Conservation (phyloP, 2,113 vertebrate genomes). For the Rousettus leschenaultii region DNA sequence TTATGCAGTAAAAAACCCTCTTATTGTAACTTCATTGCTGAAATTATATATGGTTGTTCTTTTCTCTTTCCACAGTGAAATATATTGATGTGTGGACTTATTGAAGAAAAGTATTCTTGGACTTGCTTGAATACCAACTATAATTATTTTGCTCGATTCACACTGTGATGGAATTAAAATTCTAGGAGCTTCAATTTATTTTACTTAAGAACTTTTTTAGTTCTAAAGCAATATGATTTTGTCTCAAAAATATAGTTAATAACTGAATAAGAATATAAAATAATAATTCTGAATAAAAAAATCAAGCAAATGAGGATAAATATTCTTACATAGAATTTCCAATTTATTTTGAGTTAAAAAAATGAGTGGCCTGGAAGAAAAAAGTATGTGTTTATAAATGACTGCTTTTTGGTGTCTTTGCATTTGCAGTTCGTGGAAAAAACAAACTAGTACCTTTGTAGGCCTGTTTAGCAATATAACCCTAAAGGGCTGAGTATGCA, state of each 20-base stretch:
- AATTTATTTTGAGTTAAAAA: not conserved
- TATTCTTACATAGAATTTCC: not conserved
- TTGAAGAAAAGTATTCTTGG: not conserved
- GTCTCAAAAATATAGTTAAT: not conserved
- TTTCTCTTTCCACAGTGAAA: not conserved
- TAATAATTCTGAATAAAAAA: not conserved
- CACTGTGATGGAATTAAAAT: not conserved
- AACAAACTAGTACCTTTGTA: conserved; percentile 66
- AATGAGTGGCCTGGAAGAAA: not conserved
- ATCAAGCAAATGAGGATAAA: not conserved
- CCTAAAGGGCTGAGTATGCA: conserved; percentile 61
- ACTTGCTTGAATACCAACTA: not conserved
- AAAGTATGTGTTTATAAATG: conserved; percentile 67
- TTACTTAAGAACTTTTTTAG: not conserved
- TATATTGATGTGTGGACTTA: not conserved
- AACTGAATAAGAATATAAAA: not conserved
- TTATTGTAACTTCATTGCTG: not conserved
- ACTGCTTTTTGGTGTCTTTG: conserved; percentile 46
- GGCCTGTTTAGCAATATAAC: conserved; percentile 68
- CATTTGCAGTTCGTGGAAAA: conserved; percentile 54
- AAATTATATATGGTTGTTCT: not conserved
- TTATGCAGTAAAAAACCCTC: not conserved
- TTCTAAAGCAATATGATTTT: not conserved
- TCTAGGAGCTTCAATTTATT: not conserved
- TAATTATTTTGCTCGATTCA: not conserved